phyloP scores from a whole-genome alignment of 2,113 vertebrate species.

The Scomber japonicus region DNA sequence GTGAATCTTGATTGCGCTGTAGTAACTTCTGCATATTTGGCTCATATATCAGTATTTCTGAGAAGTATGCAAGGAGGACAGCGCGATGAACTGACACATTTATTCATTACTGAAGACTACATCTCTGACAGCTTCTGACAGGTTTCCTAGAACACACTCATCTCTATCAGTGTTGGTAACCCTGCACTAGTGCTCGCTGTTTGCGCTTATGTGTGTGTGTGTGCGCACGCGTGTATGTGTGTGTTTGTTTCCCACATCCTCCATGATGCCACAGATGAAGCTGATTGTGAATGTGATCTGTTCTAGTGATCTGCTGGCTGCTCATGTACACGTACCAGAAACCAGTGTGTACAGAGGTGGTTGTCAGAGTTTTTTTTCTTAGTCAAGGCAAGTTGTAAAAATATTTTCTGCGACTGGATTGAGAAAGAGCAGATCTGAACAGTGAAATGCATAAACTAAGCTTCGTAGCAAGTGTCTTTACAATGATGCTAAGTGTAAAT shows the following conservation, averaged over 20 bases:
- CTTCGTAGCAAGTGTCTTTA: neutral
- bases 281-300: constrained; percentile 69
- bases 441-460: neutral
- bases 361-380: neutral
- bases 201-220: neutral
- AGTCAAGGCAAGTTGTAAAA: constrained; percentile 4
- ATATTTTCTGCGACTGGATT: neutral
- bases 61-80: constrained; percentile 74
- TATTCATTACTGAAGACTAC: constrained; percentile 62
- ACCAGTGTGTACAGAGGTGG: constrained; percentile 21
- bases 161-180: constrained; percentile 70
- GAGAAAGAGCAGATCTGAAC: neutral
- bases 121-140: constrained; percentile 54
- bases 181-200: constrained; percentile 18
- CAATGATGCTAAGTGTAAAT: neutral
- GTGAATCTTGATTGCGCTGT: constrained; percentile 56
- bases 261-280: constrained; percentile 69
- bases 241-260: constrained; percentile 72
- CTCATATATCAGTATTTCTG: constrained; percentile 70
- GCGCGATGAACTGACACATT: constrained; percentile 69
- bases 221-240: constrained; percentile 20
- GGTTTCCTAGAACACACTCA: constrained; percentile 78
- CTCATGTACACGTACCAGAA: constrained; percentile 3
- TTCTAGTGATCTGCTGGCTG: constrained; percentile 52
- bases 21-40: constrained; percentile 57